phyloP scores from a whole-genome alignment of 2,888 invertebrate species.

The Prosapia bicincta region DNA sequence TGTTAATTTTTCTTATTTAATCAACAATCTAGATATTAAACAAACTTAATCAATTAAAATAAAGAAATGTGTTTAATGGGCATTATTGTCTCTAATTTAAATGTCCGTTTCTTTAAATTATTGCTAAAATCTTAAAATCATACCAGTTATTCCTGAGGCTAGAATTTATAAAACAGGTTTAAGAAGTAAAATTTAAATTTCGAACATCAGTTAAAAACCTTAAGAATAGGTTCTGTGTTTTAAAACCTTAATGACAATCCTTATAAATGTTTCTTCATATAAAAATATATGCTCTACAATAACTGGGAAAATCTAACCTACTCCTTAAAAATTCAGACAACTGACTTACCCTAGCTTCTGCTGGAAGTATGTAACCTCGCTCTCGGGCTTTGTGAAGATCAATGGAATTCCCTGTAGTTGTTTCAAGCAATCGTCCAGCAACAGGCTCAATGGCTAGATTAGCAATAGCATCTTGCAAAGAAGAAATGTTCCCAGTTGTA shows the following conservation, averaged over 20 bases:
- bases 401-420: conserved; percentile 47
- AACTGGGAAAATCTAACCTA: background rate
- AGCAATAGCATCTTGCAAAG: conserved; percentile 72
- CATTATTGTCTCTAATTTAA: too few relatives aligned
- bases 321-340: background rate
- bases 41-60: too few relatives aligned
- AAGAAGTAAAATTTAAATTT: too few relatives aligned
- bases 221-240: too few relatives aligned
- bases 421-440: conserved; percentile 65
- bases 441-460: conserved; percentile 69
- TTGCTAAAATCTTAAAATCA: too few relatives aligned
- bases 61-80: too few relatives aligned
- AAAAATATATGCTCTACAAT: background rate
- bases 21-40: too few relatives aligned
- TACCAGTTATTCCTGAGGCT: too few relatives aligned
- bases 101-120: too few relatives aligned
- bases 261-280: background rate
- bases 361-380: conserved; percentile 83
- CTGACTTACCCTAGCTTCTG: conserved; percentile 88
- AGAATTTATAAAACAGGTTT: too few relatives aligned
- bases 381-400: conserved; percentile 84
- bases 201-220: too few relatives aligned
- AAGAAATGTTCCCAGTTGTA: conserved; percentile 67
- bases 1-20: too few relatives aligned
- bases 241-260: background rate